Conservation (phyloP, 2,888 invertebrate genomes). For the Syrphus vitripennis region DNA sequence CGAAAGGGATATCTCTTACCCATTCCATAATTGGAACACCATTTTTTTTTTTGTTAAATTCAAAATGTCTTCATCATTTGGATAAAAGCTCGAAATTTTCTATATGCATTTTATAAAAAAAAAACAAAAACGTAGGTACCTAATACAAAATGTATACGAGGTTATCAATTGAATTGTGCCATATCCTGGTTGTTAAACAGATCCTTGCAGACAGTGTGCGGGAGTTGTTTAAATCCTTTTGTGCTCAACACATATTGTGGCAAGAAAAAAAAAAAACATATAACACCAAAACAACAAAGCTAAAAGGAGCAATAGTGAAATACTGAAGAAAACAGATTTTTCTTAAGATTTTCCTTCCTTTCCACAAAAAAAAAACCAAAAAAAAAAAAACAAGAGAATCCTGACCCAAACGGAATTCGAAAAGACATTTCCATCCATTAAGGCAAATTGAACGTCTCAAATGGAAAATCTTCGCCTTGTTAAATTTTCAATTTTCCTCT, state of each 20-base stretch:
- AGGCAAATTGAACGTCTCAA: conserved; percentile 72
- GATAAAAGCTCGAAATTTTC: conserved; percentile 43
- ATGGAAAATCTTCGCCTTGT: conserved; percentile 72
- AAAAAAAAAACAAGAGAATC: conserved; percentile 35
- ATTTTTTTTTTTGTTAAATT: background rate
- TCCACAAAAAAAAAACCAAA: background rate
- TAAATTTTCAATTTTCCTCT: conserved; percentile 72
- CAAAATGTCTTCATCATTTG: conserved; percentile 23
- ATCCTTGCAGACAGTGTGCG: conserved; percentile 40
- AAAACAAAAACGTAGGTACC: background rate
- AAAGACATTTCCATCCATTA: conserved; percentile 73
- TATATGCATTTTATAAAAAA: conserved; percentile 14
- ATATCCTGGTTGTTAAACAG: conserved; percentile 67
- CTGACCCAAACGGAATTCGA: conserved; percentile 71
- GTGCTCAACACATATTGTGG: conserved; percentile 57
- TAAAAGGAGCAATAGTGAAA: conserved; percentile 37
- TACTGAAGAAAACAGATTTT: conserved; percentile 63
- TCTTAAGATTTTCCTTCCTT: conserved; percentile 22
- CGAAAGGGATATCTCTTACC: background rate
- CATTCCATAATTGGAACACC: background rate
- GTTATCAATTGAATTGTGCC: conserved; percentile 66
- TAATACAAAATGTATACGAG: background rate
- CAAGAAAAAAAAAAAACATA: background rate
- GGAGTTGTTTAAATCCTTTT: conserved; percentile 61
- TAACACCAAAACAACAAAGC: conserved; percentile 42